Conservation (phyloP, 37 sponge, comb jelly and placozoan genomes). For the Bolinopsis microptera region DNA sequence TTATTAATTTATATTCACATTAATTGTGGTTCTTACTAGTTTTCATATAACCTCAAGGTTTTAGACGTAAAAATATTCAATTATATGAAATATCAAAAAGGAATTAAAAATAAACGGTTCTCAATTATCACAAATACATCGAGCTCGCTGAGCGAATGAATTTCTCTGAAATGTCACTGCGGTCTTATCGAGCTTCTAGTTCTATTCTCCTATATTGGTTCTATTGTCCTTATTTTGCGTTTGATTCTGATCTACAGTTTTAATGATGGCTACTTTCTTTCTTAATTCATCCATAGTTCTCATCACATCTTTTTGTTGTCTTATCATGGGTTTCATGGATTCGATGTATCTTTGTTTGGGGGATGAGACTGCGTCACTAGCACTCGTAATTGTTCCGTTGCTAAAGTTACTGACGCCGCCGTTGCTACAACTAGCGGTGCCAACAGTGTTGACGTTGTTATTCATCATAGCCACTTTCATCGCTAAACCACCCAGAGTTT, state of each 20-base stretch:
- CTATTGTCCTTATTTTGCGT: too few species aligned
- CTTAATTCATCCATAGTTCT: too few species aligned
- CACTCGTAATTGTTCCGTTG: not conserved
- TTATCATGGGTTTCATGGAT: not conserved
- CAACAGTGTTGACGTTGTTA: not conserved
- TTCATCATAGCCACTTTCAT: not conserved
- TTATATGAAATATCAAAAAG: not conserved
- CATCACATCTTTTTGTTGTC: not conserved
- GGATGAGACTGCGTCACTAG: not conserved
- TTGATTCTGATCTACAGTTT: too few species aligned
- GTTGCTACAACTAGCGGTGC: not conserved
- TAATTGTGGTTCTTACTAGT: too few species aligned
- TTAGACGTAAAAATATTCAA: not conserved
- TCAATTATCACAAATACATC: too few species aligned
- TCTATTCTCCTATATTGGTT: too few species aligned
- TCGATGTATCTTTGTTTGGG: not conserved
- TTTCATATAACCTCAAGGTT: not conserved
- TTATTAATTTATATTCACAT: not conserved
- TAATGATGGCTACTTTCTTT: too few species aligned
- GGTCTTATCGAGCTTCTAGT: too few species aligned
- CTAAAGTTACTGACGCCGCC: not conserved
- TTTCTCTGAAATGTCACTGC: too few species aligned
- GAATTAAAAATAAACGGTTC: not conserved
- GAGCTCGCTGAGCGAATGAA: too few species aligned
- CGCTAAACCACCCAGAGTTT: slow-evolving; percentile 13